Percentiles rank a stretch among this genome's conserved stretches.
Evolutionary conservation across 2,113 vertebrate genomes (phyloP).

Genomic region (Porphyrio hochstetteri): DNA sequence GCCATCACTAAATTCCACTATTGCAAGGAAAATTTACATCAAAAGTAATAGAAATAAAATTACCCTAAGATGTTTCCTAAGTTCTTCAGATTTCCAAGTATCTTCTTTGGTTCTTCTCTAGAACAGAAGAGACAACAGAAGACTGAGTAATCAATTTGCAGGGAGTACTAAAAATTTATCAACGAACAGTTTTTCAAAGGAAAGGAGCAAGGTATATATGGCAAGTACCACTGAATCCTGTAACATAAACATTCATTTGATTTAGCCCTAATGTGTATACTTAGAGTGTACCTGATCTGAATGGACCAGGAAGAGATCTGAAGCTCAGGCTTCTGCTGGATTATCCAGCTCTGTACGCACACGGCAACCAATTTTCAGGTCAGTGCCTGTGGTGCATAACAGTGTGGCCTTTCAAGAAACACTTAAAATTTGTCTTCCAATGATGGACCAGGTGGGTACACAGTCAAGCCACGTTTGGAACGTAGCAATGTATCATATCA

Average conservation of each 20-base stretch:
- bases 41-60: neutral
- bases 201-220: neutral
- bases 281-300: neutral
- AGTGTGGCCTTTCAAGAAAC: neutral
- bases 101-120: constrained; percentile 91
- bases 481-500: neutral
- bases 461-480: neutral
- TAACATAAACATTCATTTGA: neutral
- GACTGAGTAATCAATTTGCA: neutral
- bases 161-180: neutral
- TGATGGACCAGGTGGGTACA: neutral
- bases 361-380: neutral
- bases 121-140: constrained; percentile 9
- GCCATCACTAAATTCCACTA: neutral
- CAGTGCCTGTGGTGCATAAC: neutral
- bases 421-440: neutral
- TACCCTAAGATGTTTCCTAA: constrained; percentile 86
- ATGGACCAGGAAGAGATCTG: neutral
- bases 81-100: constrained; percentile 92
- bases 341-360: neutral
- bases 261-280: neutral
- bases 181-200: neutral
- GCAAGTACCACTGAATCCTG: neutral
- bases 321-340: neutral
- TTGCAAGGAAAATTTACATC: neutral